These are phyloP conservation scores for Ectropis crepuscularia DNA, from an alignment of 2,888 invertebrate genomes.

Conservation along the genomic window DNA sequence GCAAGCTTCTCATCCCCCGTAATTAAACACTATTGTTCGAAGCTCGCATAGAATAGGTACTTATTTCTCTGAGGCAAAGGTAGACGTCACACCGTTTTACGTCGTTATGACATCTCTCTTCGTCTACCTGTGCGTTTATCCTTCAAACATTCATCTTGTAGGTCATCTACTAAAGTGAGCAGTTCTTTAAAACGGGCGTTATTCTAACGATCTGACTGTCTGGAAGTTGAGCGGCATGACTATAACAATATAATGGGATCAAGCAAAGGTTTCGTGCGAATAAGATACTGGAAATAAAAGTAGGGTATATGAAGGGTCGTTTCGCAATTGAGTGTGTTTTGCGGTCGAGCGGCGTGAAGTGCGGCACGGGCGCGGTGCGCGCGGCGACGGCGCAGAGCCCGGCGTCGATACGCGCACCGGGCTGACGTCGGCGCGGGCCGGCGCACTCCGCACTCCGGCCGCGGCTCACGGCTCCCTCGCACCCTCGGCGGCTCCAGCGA, in stretches of 20 bases:
- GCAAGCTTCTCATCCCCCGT: constrained; percentile 20
- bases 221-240: constrained; percentile 48
- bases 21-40: constrained; percentile 29
- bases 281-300: constrained; percentile 62
- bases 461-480: constrained; percentile 65
- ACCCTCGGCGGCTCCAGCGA: constrained; percentile 52
- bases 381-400: constrained; percentile 52
- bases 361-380: constrained; percentile 54
- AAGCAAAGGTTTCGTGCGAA: constrained; percentile 61
- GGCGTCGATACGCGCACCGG: constrained; percentile 72
- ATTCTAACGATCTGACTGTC: constrained; percentile 47
- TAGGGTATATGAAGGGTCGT: constrained; percentile 60
- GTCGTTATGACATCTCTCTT: constrained; percentile 26
- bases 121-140: constrained; percentile 42
- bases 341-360: constrained; percentile 67
- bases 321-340: constrained; percentile 69
- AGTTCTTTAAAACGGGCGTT: constrained; percentile 38
- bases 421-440: constrained; percentile 69
- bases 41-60: constrained; percentile 15
- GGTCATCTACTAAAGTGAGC: constrained; percentile 46
- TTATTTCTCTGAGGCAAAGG: constrained; percentile 3
- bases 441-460: constrained; percentile 65
- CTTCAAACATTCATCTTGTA: constrained; percentile 45
- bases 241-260: constrained; percentile 57
- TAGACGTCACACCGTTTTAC: constrained; percentile 17